A percentile compares a stretch with the other conserved stretches of the same genome.
These are phyloP conservation scores for Dinoponera quadriceps DNA, from an alignment of 1,140 invertebrate genomes.

Conservation along the genomic window DNA sequence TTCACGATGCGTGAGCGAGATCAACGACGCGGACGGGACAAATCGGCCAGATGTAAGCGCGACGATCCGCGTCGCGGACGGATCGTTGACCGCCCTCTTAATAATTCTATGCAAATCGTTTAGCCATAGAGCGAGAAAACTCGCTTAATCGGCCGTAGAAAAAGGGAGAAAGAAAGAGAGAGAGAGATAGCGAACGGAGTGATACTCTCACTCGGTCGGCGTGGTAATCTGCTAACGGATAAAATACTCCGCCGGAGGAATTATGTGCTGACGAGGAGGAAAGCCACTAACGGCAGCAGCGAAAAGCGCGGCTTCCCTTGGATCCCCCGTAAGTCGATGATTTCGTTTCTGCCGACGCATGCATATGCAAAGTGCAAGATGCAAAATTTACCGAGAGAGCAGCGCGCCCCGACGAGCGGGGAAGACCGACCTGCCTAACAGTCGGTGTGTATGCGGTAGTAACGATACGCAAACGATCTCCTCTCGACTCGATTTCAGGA, in stretches of 20 bases:
- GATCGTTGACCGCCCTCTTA: neutral
- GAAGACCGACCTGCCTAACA: constrained; percentile 28
- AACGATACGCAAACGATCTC: constrained; percentile 70
- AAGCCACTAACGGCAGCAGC: constrained; percentile 42
- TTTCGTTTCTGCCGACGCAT: constrained; percentile 58
- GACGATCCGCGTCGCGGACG: neutral
- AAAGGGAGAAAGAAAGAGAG: no score
- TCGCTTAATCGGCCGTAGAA: neutral
- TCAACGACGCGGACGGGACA: neutral
- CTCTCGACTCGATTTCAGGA: constrained; percentile 63
- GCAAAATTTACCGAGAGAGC: constrained; percentile 59
- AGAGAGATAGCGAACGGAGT: no score
- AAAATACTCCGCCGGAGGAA: constrained; percentile 17
- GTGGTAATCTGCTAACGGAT: constrained; percentile 39
- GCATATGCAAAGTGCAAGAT: constrained; percentile 58
- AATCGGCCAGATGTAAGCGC: constrained; percentile 18
- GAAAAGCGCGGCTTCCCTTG: constrained; percentile 45
- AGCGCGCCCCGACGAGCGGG: neutral
- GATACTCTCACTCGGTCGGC: neutral
- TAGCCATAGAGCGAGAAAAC: neutral
- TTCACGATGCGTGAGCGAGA: neutral
- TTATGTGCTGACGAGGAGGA: constrained; percentile 34
- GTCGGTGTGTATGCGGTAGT: constrained; percentile 35
- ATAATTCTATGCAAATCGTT: constrained; percentile 14
- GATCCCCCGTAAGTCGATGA: constrained; percentile 32